Conservation (phyloP, 2,113 vertebrate species). For the Toxostoma redivivum region DNA sequence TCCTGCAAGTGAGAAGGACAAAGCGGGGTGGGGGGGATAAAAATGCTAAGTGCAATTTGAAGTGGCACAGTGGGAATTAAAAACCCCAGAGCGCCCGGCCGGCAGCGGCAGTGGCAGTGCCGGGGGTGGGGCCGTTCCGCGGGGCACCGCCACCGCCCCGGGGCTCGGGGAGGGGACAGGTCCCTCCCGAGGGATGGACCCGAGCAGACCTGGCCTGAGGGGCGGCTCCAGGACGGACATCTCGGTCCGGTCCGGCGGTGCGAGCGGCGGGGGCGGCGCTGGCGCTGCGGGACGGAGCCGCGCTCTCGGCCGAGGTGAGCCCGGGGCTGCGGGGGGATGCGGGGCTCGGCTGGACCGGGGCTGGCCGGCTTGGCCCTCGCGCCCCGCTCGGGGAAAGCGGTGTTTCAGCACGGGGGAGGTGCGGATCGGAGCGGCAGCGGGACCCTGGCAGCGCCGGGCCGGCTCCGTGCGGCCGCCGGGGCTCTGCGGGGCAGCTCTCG, state of each 20-base stretch:
- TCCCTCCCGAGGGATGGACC: too few relatives aligned
- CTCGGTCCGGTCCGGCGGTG: not conserved
- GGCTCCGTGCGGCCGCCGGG: not conserved
- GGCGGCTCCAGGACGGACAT: not conserved
- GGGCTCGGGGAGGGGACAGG: not conserved
- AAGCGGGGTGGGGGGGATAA: accelerated
- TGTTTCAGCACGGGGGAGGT: not conserved
- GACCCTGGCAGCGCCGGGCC: not conserved
- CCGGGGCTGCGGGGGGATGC: not conserved
- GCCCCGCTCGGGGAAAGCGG: not conserved
- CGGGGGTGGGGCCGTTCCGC: not conserved
- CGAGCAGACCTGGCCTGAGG: too few relatives aligned
- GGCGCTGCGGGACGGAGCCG: not conserved
- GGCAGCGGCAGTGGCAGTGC: not conserved
- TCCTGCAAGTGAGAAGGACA: not conserved
- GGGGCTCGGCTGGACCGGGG: not conserved
- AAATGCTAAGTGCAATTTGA: not conserved
- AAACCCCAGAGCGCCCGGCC: not conserved
- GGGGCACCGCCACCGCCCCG: not conserved
- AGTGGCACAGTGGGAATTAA: accelerated
- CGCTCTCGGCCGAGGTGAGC: not conserved
- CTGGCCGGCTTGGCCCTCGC: not conserved
- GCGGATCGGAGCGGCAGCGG: not conserved
- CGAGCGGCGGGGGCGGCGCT: not conserved
- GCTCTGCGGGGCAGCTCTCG: not conserved